Evolutionary conservation across 2,888 invertebrate genomes (phyloP), one percentile per base, ranked within the genome.

Genomic region (Sarcophaga variegata): DNA sequence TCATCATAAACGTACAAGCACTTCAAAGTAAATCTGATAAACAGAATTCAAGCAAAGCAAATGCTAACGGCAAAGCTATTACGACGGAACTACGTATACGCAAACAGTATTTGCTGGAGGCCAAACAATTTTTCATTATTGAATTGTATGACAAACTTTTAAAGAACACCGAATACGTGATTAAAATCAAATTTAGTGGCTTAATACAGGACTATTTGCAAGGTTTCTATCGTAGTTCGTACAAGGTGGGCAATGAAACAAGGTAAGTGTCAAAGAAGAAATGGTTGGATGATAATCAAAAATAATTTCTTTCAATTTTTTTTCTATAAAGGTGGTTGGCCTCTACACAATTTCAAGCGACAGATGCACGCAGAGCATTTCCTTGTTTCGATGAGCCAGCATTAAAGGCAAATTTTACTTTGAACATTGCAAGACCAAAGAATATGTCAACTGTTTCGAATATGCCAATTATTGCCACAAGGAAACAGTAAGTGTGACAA

Each of bases 331-430:
- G 97, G 93, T 97, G 97, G 97, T 95, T 97, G 90, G 97, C 96
- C 11, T 95, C 96, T 0, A 97, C 97, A 4, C 97, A 97, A 93
- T 97, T 97, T 92, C 97, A 97, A 92, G 95, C 97, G 3, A 97
- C 97, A 74, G 97, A 97, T 90, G 97, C 97, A 0, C 94, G 97
- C 20, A 95, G 96, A 83, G 97, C 97, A 6, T 97, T 97, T 93
- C 97, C 97, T 0, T 97, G 97, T 93, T 97, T 97, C 94, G 97
- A 97, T 92, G 97, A 97, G 92, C 97, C 97, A 0, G 96, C 96
- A 0, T 93, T 97, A 75, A 97, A 97, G 92, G 97, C 97, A 0
- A 95, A 94, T 86, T 97, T 97, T 90, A 96, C 96, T 88, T 95
- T 97, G 90, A 96, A 95, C 92, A 95, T 97, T 71, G 97, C 96